These are phyloP conservation scores for Mythimna loreyi DNA, from an alignment of 2,888 invertebrate species.

Conservation along the genomic window DNA sequence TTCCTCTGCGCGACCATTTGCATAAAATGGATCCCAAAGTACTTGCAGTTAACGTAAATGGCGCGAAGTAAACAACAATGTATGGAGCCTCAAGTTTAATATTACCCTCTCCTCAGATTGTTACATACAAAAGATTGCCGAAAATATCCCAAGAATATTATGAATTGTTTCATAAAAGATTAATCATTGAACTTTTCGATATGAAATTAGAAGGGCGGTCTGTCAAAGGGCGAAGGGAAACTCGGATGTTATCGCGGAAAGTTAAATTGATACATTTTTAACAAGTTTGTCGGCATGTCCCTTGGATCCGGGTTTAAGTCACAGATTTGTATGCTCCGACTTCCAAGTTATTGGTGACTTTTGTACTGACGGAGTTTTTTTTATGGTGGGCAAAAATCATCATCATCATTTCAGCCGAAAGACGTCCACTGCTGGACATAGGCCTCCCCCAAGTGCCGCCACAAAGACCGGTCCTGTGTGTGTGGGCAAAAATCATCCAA, in stretches of 20 bases:
- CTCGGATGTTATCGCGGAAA: slow-evolving; percentile 71
- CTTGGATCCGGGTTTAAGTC: slow-evolving; percentile 49
- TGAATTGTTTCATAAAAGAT: slow-evolving; percentile 63
- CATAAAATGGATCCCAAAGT: not conserved
- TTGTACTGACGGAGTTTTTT: not conserved
- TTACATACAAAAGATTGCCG: slow-evolving; percentile 41
- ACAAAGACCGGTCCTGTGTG: no score
- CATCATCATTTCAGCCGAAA: no score
- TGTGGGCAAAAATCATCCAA: no score
- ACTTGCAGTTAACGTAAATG: not conserved
- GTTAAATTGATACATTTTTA: slow-evolving; percentile 84
- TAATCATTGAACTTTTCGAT: slow-evolving; percentile 74
- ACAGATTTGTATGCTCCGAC: slow-evolving; percentile 35
- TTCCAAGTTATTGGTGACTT: slow-evolving; percentile 27
- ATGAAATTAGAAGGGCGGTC: slow-evolving; percentile 72
- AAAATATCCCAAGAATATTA: slow-evolving; percentile 52
- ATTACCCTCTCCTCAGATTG: slow-evolving; percentile 23
- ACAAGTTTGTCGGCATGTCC: slow-evolving; percentile 72
- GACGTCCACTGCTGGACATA: no score
- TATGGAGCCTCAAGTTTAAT: slow-evolving; percentile 21
- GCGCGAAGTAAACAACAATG: slow-evolving; percentile 6
- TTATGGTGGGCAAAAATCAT: no score
- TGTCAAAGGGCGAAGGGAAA: slow-evolving; percentile 73
- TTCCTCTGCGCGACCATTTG: not conserved
- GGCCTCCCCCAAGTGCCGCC: no score